Base-by-base conservation (phyloP, 2,888 invertebrate genomes). In the Euzophera pinguis region DNA sequence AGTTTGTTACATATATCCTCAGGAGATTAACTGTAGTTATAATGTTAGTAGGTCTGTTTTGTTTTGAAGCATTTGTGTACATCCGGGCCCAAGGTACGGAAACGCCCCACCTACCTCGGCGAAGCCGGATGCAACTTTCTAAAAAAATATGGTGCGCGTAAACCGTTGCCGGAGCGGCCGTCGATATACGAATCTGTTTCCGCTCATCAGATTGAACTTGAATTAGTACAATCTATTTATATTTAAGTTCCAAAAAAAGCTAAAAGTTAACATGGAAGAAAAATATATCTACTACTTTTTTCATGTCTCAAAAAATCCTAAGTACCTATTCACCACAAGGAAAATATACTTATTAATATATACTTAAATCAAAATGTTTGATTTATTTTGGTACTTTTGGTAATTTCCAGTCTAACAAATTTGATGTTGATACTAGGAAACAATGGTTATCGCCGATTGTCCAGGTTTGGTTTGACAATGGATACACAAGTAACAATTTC, bases 91-190 rank as follows among this genome's bases (percentile, higher is more conserved):
- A 58, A 62, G 56, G 62, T 65, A 71, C 84, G 87, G 87, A 84
- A 86, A 79, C 79, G 78, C 73, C 71, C 73, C 78, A 77, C 75
- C 81, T 78, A 54, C 71, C 64, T 69, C 60, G 59, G 65, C 69
- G 65, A 62, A 85, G 75, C 85, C 89, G 89, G 89, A 89, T 88
- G 76, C 81, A 63, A 87, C 89, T 90, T 89, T 90, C 89, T 90
- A 90, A 89, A 88, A 37, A 87, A 86, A 84, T 81, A 80, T 78
- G 76, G 78, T 76, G 74, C 73, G 79, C 75, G 72, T 72, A 63
- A 66, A 59, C 64, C 64, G 54, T 34, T 56, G 45, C 42, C 52
- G 52, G 49, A 47, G 38, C 54, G 53, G 56, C 54, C 43, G 10
- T 49, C 53, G 55, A 53, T 57, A 51, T 52, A 54, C 27, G 12